Conservation (phyloP, 2,797 vertebrate genomes). For the Chloroceryle inda region DNA sequence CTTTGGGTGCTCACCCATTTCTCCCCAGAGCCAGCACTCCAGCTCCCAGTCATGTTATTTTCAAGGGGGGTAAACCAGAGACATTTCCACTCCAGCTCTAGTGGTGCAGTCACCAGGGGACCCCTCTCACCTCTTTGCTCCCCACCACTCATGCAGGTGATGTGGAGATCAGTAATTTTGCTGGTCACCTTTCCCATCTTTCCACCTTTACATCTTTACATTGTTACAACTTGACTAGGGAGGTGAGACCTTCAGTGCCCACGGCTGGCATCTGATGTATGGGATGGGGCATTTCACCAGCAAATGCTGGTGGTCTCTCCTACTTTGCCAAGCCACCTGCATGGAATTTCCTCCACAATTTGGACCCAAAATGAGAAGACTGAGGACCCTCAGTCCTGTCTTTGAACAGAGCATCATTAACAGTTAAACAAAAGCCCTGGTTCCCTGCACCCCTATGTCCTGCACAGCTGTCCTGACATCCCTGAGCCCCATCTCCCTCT, state of each 20-base stretch:
- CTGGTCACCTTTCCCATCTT: neutral
- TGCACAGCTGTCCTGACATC: accelerated
- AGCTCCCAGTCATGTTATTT: neutral
- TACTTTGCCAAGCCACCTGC: neutral
- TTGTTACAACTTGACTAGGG: no score
- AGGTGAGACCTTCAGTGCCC: neutral
- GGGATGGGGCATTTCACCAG: neutral
- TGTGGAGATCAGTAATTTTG: neutral
- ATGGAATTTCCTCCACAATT: neutral
- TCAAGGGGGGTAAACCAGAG: neutral
- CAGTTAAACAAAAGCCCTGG: neutral
- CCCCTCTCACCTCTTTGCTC: neutral
- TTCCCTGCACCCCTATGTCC: neutral
- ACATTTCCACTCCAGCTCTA: neutral
- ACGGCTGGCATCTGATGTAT: accelerated
- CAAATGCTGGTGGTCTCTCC: neutral
- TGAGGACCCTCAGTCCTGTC: neutral
- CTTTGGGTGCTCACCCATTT: neutral
- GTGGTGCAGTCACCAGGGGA: accelerated
- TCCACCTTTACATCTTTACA: no score
- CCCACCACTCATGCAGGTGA: neutral
- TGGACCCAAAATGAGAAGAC: neutral
- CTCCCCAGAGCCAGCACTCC: neutral
- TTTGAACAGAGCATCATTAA: neutral
- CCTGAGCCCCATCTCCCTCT: neutral